Evolutionary conservation across 2,113 vertebrate genomes (phyloP).

Genomic region (Ceyx melanurus): DNA sequence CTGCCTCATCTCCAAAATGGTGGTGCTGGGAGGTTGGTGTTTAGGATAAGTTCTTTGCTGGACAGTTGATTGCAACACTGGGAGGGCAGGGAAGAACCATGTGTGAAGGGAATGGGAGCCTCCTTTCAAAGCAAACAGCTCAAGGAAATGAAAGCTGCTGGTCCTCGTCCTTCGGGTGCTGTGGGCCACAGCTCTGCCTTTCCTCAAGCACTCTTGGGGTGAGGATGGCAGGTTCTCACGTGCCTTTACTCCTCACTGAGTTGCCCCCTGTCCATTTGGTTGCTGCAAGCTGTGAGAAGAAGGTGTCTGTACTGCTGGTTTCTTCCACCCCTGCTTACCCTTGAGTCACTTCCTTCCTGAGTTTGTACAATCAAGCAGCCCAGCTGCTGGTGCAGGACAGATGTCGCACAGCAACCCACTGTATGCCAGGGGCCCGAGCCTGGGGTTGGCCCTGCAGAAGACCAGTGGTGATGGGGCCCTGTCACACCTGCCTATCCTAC

Average conservation of each 20-base stretch:
- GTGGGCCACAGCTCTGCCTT: background rate
- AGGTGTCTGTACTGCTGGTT: conserved; percentile 51
- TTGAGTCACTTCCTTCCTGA: conserved; percentile 76
- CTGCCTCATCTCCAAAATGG: background rate
- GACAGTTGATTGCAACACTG: fast-evolving
- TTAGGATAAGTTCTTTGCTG: background rate
- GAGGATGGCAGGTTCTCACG: background rate
- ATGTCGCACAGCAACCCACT: background rate
- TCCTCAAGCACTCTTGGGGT: background rate
- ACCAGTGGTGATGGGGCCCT: background rate
- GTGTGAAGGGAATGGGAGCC: background rate
- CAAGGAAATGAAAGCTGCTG: background rate
- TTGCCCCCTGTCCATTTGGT: background rate
- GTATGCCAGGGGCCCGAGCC: background rate
- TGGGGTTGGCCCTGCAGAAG: background rate
- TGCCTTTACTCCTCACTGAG: background rate
- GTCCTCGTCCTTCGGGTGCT: background rate
- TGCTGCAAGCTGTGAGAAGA: background rate
- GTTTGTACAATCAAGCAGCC: conserved; percentile 54
- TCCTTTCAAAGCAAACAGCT: conserved; percentile 33
- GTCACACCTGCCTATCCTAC: background rate
- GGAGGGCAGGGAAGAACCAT: background rate
- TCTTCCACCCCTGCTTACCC: conserved; percentile 51
- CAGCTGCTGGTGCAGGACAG: conserved; percentile 44
- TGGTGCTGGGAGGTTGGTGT: background rate